Percentiles rank a stretch among this genome's conserved stretches.
Evolutionary conservation across 2,888 invertebrate genomes (phyloP).

Genomic region (Galeopsomyia nigrocyanea): DNA sequence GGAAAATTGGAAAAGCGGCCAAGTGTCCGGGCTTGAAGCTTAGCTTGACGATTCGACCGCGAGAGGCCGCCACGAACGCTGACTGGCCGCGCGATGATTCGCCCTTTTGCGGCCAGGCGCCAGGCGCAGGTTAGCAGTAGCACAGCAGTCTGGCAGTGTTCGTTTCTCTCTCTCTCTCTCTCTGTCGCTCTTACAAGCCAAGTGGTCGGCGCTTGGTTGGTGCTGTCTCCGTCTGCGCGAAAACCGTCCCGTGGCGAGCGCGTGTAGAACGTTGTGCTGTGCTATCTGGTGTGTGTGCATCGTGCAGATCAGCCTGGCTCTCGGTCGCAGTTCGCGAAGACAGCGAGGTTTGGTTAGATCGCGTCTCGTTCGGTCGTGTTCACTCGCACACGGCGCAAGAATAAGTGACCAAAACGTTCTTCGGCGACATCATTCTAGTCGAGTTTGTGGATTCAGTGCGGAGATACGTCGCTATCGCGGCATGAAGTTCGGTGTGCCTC

Average conservation of each 20-base stretch:
- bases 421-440: too few species aligned
- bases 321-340: constrained; percentile 18
- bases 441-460: too few species aligned
- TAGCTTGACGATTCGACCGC: not conserved
- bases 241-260: not conserved
- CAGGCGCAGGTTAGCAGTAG: too few species aligned
- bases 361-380: not conserved
- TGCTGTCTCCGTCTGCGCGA: constrained; percentile 9
- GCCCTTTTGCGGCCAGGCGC: not conserved
- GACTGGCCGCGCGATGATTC: constrained; percentile 10
- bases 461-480: not conserved
- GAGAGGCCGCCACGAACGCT: not conserved
- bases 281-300: not conserved
- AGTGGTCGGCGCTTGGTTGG: too few species aligned
- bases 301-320: not conserved
- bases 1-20: not conserved
- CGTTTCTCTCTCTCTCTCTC: constrained; percentile 5
- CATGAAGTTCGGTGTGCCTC: constrained; percentile 20
- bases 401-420: not conserved
- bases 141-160: not conserved
- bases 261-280: constrained; percentile 12
- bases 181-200: not conserved
- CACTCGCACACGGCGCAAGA: not conserved
- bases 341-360: constrained; percentile 32
- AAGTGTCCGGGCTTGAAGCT: too few species aligned